These are phyloP conservation scores for Ischnus inquisitorius DNA, from an alignment of 2,888 invertebrate species.

Conservation along the genomic window DNA sequence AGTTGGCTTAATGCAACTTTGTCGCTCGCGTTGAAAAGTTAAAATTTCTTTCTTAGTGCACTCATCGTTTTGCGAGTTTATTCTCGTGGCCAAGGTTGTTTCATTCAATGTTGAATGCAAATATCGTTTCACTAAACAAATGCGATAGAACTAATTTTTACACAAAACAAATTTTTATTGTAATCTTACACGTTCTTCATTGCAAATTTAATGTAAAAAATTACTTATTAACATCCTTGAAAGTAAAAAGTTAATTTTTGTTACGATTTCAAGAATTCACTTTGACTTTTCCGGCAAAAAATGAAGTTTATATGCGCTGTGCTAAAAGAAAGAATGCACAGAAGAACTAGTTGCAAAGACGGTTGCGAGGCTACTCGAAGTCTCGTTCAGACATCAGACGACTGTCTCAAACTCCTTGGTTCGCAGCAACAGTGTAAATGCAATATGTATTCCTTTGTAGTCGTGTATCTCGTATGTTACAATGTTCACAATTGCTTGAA, in stretches of 20 bases:
- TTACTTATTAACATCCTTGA: neutral
- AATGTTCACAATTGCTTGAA: conserved; percentile 25
- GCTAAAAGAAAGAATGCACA: neutral
- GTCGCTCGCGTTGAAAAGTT: conserved; percentile 3
- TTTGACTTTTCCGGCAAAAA: neutral
- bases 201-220: neutral
- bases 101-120: too few species aligned
- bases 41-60: conserved; percentile 9
- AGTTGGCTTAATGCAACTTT: conserved; percentile 35
- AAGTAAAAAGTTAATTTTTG: neutral
- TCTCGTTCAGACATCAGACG: conserved; percentile 1
- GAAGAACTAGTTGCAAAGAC: neutral
- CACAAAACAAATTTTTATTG: too few species aligned
- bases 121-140: too few species aligned
- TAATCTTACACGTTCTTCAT: neutral
- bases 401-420: neutral
- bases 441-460: conserved; percentile 20
- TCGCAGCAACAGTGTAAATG: conserved; percentile 19
- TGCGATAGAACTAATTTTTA: too few species aligned
- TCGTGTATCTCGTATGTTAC: conserved; percentile 2
- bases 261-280: neutral
- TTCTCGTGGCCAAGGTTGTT: too few species aligned
- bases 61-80: neutral
- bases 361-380: neutral
- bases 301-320: neutral